Conservation (phyloP, 2,797 vertebrate species). For the Enteromius trimaculatus region DNA sequence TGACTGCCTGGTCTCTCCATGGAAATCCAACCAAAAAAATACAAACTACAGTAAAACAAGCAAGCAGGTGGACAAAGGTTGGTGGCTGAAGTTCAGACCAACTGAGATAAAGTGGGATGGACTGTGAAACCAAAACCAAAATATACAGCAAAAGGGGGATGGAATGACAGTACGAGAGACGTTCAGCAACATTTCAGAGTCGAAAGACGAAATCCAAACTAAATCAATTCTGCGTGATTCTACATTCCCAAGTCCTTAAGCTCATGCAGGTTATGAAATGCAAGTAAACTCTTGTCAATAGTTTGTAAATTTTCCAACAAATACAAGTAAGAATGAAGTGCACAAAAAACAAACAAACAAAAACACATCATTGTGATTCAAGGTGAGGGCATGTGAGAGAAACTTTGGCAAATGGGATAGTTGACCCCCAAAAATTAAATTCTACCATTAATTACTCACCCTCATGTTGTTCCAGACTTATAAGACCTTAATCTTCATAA, state of each 20-base stretch:
- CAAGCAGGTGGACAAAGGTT: slow-evolving; percentile 44
- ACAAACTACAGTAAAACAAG: slow-evolving; percentile 10
- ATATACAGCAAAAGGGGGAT: slow-evolving; percentile 73
- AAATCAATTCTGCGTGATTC: background rate
- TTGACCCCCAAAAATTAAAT: too few relatives aligned
- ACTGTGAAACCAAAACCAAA: slow-evolving; percentile 72
- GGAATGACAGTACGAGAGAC: slow-evolving; percentile 75
- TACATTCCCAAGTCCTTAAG: background rate
- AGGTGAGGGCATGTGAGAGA: background rate
- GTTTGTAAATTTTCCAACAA: background rate
- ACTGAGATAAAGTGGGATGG: slow-evolving; percentile 27
- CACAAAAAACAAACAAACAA: background rate
- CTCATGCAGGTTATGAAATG: background rate
- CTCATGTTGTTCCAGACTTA: too few relatives aligned
- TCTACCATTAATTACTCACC: too few relatives aligned
- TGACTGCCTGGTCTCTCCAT: slow-evolving; percentile 40
- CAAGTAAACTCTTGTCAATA: background rate
- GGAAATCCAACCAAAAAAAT: slow-evolving; percentile 28
- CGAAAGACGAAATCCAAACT: slow-evolving; percentile 50
- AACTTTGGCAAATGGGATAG: too few relatives aligned
- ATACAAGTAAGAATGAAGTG: slow-evolving; percentile 22
- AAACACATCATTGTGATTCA: background rate
- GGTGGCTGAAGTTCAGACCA: slow-evolving; percentile 46
- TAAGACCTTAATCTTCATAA: too few relatives aligned
- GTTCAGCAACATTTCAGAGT: slow-evolving; percentile 68